These are phyloP conservation scores for Drosophila kepulauana DNA, from an alignment of 1,140 invertebrate genomes.

Conservation along the genomic window DNA sequence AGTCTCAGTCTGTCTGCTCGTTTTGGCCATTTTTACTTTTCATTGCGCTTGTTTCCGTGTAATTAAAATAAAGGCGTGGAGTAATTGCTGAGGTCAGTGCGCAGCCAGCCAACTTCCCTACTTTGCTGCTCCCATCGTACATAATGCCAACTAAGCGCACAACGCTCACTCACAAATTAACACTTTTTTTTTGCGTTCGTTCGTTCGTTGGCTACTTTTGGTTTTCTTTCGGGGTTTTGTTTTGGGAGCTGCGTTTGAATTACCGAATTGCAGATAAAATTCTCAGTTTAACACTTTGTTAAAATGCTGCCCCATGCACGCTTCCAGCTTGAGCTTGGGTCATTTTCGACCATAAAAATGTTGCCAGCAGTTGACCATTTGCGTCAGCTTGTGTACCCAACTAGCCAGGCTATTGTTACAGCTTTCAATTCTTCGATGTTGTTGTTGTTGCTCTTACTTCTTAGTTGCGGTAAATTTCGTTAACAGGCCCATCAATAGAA, in stretches of 20 bases:
- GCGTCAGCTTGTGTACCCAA: not conserved
- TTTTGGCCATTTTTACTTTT: conserved; percentile 70
- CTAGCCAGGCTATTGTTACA: not conserved
- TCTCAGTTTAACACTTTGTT: conserved; percentile 84
- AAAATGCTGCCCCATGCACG: conserved; percentile 67
- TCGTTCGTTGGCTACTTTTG: not conserved
- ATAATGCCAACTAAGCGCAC: conserved; percentile 78
- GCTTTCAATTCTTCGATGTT: not conserved
- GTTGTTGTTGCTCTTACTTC: conserved; percentile 27
- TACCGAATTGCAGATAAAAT: conserved; percentile 82
- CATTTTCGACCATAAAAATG: conserved; percentile 69
- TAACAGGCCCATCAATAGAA: conserved; percentile 65
- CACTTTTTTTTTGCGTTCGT: conserved; percentile 67
- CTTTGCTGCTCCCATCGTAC: conserved; percentile 22
- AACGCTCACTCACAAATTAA: conserved; percentile 69
- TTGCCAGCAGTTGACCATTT: conserved; percentile 65
- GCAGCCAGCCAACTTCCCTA: conserved; percentile 24
- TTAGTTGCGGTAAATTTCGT: conserved; percentile 66
- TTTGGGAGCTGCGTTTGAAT: conserved; percentile 57
- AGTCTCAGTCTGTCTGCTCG: not conserved
- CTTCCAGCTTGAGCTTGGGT: conserved; percentile 49
- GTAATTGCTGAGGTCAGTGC: conserved; percentile 82
- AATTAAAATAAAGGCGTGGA: conserved; percentile 84
- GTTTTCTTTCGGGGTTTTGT: conserved; percentile 12
- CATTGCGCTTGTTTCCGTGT: conserved; percentile 80